These are phyloP conservation scores for Bucco capensis DNA, from an alignment of 2,113 vertebrate genomes.

Conservation along the genomic window DNA sequence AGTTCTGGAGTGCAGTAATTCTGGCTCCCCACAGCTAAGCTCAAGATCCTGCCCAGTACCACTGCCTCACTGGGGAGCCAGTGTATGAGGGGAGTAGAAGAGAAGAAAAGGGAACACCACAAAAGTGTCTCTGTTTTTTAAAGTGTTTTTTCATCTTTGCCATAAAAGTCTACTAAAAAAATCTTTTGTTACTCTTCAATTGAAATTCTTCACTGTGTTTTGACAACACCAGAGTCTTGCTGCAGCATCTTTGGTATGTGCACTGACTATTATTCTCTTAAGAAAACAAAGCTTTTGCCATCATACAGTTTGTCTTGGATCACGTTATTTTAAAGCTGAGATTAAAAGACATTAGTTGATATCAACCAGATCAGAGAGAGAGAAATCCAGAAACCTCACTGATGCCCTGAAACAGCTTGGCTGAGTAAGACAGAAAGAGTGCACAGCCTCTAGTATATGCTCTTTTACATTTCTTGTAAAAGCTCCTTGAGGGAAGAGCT, in stretches of 20 bases:
- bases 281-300: not conserved
- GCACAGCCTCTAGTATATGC: accelerated
- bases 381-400: not conserved
- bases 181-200: not conserved
- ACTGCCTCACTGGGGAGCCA: accelerated
- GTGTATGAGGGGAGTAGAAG: not conserved
- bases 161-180: not conserved
- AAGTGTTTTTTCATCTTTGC: not conserved
- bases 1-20: not conserved
- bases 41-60: not conserved
- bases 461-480: not conserved
- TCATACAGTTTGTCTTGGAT: not conserved
- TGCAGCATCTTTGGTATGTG: not conserved
- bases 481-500: not conserved
- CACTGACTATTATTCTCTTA: not conserved
- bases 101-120: not conserved
- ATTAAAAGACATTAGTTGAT: not conserved
- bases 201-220: not conserved
- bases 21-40: not conserved
- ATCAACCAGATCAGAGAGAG: not conserved
- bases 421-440: accelerated
- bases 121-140: not conserved
- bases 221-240: not conserved
- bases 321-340: not conserved
- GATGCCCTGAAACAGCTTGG: not conserved